Percentiles rank a stretch among this genome's conserved stretches.
These are phyloP conservation scores for Macheiramphus alcinus DNA, from an alignment of 2,113 vertebrate species.

Conservation along the genomic window DNA sequence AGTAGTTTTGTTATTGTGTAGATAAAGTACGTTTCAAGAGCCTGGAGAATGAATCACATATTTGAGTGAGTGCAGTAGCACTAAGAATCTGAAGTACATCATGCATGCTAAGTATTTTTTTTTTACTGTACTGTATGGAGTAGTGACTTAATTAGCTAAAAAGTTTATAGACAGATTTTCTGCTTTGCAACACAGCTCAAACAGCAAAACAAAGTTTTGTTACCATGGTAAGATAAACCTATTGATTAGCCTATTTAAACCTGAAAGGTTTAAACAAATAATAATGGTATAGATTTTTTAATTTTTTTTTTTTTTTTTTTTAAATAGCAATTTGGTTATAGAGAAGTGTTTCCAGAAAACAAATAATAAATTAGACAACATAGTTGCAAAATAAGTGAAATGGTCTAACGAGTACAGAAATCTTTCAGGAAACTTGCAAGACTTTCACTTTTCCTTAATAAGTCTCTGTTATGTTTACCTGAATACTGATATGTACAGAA, in stretches of 20 bases:
- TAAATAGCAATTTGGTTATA: not conserved
- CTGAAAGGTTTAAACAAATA: not conserved
- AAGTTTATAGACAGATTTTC: not conserved
- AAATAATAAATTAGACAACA: not conserved
- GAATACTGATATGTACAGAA: not conserved
- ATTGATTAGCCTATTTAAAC: not conserved
- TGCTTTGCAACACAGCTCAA: not conserved
- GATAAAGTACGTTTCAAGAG: not conserved
- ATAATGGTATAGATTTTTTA: not conserved
- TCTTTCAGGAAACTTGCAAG: not conserved
- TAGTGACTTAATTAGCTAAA: not conserved
- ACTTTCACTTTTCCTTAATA: not conserved
- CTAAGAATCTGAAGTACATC: not conserved
- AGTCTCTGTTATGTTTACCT: not conserved
- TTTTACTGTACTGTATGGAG: not conserved
- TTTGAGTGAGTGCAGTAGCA: not conserved
- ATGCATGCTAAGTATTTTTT: not conserved
- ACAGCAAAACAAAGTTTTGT: not conserved
- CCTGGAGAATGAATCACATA: not conserved
- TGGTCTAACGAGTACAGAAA: not conserved
- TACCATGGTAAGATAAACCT: not conserved
- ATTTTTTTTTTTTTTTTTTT: not conserved
- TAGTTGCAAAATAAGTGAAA: not conserved
- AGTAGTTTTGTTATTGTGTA: not conserved
- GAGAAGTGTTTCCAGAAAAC: not conserved